Evolutionary conservation across 2,888 invertebrate genomes (phyloP).

Genomic region (Xestoiulus laeticollis): DNA sequence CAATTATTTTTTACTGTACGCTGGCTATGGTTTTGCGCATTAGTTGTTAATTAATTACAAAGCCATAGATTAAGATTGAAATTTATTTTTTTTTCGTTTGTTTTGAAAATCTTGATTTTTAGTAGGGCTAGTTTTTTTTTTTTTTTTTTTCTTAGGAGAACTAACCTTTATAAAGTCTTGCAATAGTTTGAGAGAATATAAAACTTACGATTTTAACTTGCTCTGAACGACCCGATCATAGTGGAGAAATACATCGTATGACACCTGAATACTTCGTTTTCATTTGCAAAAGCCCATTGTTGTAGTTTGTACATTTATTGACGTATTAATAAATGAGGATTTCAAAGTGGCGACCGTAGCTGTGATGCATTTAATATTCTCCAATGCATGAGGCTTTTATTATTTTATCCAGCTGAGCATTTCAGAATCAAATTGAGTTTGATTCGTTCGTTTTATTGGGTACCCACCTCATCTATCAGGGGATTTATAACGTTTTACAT

Average conservation of each 20-base stretch:
- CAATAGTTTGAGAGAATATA: too few relatives aligned
- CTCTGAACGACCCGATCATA: not conserved
- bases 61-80: too few relatives aligned
- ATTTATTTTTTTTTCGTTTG: too few relatives aligned
- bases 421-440: not conserved
- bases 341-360: conserved; percentile 41
- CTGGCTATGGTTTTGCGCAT: too few relatives aligned
- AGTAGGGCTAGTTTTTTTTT: too few relatives aligned
- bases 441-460: not conserved
- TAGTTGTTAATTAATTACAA: too few relatives aligned
- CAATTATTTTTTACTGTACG: too few relatives aligned
- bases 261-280: not conserved
- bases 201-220: too few relatives aligned
- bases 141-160: too few relatives aligned
- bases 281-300: not conserved
- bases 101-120: too few relatives aligned
- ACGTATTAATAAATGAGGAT: conserved; percentile 45
- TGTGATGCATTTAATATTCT: not conserved
- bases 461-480: not conserved
- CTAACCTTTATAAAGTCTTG: too few relatives aligned
- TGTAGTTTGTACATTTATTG: not conserved
- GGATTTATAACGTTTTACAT: too few relatives aligned
- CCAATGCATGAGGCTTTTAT: not conserved
- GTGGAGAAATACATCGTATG: not conserved
- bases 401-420: not conserved